Evolutionary conservation across 2,888 invertebrate species (phyloP), one percentile per base, ranked within the genome.

Genomic region (Caenorhabditis sp.): DNA sequence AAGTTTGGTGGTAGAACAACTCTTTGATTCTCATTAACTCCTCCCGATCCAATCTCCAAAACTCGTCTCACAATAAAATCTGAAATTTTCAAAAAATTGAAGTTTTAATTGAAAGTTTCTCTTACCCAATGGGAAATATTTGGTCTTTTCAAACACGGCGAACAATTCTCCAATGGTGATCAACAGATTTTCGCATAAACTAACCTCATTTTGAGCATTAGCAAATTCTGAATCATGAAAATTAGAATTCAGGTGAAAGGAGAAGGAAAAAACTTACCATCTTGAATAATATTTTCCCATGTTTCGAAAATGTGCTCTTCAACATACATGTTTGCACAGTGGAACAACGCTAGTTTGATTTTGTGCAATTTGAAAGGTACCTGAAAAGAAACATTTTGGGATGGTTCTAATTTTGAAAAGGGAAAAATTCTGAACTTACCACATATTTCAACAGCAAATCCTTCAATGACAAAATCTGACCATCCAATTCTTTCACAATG

Each of bases 301-400:
- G 96, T 93, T 66, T 92, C 92, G 89, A 95, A 94, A 56, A 97
- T 93, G 12, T 96, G 90, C 69, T 93, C 90, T 0, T 92, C 91
- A 88, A 97, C 96, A 84, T 93, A 93, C 89, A 95, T 94, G 17
- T 95, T 94, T 7, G 96, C 95, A 88, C 95, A 95, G 84, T 95
- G 93, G 58, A 97, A 92, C 77, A 99, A 95, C 7, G 95, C 94
- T 67, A 99, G 90, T 89, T 97, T 95, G 88, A 95, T 94, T 89
- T 96, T 95, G 56, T 81, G 67, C 60, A 85, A 67, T 36, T 81
- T 68, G 67, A 77, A 85, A 10, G 81, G 77, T 7, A 67, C 25
- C 67, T 66, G 56, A 57, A 59, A 31, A n/a, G 21, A 7, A 38
- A 38, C 1, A 5, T 58, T 27, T 59, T 17, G 36, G 1, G 38